Evolutionary conservation across 2,797 vertebrate species (phyloP).

Genomic region (Sternotherus odoratus): DNA sequence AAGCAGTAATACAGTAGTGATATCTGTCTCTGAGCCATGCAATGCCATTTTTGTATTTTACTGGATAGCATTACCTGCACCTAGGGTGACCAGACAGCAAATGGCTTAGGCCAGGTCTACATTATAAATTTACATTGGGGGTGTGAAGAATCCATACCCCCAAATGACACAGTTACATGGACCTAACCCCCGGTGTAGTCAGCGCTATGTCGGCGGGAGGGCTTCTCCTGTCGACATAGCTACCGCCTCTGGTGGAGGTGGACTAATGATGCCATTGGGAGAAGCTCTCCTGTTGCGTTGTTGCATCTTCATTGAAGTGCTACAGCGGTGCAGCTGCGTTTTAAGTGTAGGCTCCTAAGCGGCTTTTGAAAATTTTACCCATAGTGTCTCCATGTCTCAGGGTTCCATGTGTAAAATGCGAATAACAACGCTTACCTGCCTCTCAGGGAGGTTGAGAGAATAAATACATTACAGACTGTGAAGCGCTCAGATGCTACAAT

Average conservation of each 20-base stretch:
- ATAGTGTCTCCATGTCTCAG: background rate
- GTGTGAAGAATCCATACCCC: background rate
- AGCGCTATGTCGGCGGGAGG: background rate
- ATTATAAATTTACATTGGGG: too few species aligned
- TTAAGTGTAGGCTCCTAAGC: background rate
- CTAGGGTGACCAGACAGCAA: too few species aligned
- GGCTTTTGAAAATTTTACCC: background rate
- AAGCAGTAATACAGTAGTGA: background rate
- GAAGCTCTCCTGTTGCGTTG: background rate
- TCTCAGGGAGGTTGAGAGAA: background rate
- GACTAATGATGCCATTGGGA: too few species aligned
- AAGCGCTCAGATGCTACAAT: background rate
- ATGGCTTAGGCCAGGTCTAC: background rate
- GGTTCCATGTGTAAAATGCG: background rate
- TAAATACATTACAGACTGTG: background rate
- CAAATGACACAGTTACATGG: background rate
- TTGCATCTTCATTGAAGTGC: too few species aligned
- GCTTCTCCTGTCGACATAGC: too few species aligned
- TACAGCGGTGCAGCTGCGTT: too few species aligned
- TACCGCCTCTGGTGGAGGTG: too few species aligned
- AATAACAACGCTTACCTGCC: background rate
- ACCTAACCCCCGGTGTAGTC: background rate
- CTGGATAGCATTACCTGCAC: background rate
- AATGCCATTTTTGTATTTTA: background rate
- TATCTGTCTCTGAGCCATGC: background rate